Evolutionary conservation across 2,797 vertebrate species (phyloP), one percentile per base, ranked within the genome.

Genomic region (Hippopotamyrus pictus): DNA sequence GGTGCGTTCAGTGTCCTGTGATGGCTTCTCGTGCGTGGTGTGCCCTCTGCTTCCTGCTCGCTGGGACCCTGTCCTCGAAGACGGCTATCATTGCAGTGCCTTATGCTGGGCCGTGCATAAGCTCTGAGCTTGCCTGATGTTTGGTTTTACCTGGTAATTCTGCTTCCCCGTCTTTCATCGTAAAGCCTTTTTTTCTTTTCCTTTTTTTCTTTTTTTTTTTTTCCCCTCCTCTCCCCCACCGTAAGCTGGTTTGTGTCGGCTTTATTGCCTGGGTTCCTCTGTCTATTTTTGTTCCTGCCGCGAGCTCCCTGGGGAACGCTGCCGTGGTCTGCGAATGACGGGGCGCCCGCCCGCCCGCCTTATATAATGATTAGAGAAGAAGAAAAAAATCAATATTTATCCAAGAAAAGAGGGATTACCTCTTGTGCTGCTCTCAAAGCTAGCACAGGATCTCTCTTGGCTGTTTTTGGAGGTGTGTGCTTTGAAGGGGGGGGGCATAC

Each of bases 221-320:
- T 22, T n/a, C n/a, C n/a, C 19, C n/a, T 2, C 11, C 41, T 89
- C 79, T 22, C 33, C 53, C 84, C 85, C 69, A 83, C 11, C 19
- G 37, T 29, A 76, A 87, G 86, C 85, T 69, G 25, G 85, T 65
- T 89, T 84, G 22, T 51, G 53, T 90, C 54, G 25, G 44, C 8
- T 88, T 84, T 62, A 54, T 69, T 37, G 48, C 84, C 62, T 44
- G 41, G 29, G 17, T 87, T 82, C 5, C 25, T 53, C 37, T 50
- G 76, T 90, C 82, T 90, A 73, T 90, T 90, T 90, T 53, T 73
- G 37, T 86, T 79, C 88, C 65, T 89, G 88, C 86, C 48, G 83
- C 76, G 88, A 33, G 76, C 46, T 89, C 88, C 73, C 88, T 7
- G 5, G 76, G 90, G 90, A 89, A 7, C 1, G n/a, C n/a, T 46